Evolutionary conservation across 2,113 vertebrate species (phyloP).

Genomic region (Scalopus aquaticus): DNA sequence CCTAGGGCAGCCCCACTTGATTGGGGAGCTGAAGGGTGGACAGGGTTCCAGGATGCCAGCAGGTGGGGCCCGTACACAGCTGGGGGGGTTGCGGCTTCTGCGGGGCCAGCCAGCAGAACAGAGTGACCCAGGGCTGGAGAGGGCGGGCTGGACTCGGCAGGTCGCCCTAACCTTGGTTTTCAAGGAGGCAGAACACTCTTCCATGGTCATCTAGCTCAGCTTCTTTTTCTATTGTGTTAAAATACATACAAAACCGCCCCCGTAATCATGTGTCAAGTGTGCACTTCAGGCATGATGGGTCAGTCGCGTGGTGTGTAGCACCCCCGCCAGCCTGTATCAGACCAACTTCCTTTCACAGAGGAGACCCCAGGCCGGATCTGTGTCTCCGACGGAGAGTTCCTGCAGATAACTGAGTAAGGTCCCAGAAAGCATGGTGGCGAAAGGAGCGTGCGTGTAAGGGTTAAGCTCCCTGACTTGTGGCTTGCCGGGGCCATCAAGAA

Average conservation of each 20-base stretch:
- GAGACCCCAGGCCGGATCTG: not conserved
- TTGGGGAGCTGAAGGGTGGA: not conserved
- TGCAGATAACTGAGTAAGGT: not conserved
- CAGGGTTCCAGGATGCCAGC: not conserved
- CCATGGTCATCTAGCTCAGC: not conserved
- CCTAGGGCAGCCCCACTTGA: not conserved
- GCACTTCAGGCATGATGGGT: no score
- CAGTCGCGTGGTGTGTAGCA: no score
- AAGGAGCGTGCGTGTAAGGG: not conserved
- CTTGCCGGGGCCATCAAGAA: constrained; percentile 39
- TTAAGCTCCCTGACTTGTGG: constrained; percentile 25
- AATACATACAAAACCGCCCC: not conserved
- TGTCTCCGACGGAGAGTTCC: not conserved
- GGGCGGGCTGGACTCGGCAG: not conserved
- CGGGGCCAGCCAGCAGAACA: not conserved
- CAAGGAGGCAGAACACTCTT: not conserved
- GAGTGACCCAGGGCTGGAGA: not conserved
- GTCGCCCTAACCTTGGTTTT: not conserved
- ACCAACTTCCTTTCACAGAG: not conserved
- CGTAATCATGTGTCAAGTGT: no score
- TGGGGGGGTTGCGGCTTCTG: not conserved
- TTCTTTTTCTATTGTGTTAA: not conserved
- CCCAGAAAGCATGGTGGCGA: not conserved
- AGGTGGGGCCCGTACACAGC: no score
- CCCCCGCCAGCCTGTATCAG: not conserved